Base-by-base conservation (phyloP, 2,888 invertebrate species). In the Amblyjoppa proteus region DNA sequence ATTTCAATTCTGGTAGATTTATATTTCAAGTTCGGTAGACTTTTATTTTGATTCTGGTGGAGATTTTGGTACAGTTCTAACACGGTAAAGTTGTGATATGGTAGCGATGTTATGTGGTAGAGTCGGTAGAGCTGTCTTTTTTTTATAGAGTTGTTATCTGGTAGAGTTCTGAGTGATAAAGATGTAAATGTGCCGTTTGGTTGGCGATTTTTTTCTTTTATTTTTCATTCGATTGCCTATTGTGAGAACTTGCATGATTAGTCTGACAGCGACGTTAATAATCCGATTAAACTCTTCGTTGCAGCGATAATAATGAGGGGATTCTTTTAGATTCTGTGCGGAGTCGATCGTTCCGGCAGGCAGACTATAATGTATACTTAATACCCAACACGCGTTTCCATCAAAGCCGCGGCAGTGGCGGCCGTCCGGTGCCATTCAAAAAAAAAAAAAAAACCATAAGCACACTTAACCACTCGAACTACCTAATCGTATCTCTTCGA, bases 371-470 rank as follows among this genome's bases (percentile, higher is more conserved):
- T 41, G 34, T 9, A 61, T 28, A 58, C 11, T 58, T 74, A 74
- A 74, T 75, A 66, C 64, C 61, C 51, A 38, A 45, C 75, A 75
- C 75, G 75, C 64, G 75, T 49, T 51, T 6, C 75, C 51, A 64
- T 51, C 66, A 64, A 64, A 64, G 64, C 45, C 3, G 31, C 38
- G 61, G n/a, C 34, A 16, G 2, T 16, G 61, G 16, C 64, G 20
- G 51, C 31, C 13, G 61, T 61, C 51, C 51, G 69, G 45, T 25
- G 5, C 75, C 20, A 51, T 75, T 75, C 34, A 45, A 45, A 74
- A 78, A 73, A 74, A 61, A 66, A 25, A 45, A 45, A 74, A 78
- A 73, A 74, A 61, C 41, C 49, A 58, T 45, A 28, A 13, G 73
- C 25, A 68, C 49, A 69, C 64, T 70, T 51, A 68, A 64, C 28